Evolutionary conservation across 2,113 vertebrate species (phyloP).

Genomic region (Verasper variegatus): DNA sequence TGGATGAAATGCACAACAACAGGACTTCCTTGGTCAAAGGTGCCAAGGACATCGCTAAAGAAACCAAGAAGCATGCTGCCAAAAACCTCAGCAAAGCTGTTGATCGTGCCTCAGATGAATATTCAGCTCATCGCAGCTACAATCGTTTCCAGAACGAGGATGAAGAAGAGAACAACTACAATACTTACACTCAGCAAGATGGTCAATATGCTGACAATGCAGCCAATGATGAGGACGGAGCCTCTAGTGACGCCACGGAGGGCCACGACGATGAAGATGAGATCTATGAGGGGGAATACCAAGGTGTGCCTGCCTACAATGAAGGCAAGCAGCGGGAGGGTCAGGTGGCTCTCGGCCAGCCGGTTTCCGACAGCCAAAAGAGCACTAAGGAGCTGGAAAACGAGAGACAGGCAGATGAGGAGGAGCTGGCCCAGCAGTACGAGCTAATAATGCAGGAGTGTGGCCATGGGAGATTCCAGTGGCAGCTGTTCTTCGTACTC

Average conservation of each 20-base stretch:
- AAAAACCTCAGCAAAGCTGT: slow-evolving; percentile 89
- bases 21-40: slow-evolving; percentile 93
- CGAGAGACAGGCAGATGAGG: slow-evolving; percentile 91
- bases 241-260: slow-evolving; percentile 95
- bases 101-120: slow-evolving; percentile 91
- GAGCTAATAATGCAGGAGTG: slow-evolving; percentile 98
- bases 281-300: slow-evolving; percentile 97
- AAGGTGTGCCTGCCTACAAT: slow-evolving; percentile 88
- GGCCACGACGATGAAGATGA: slow-evolving; percentile 98
- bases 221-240: slow-evolving; percentile 90
- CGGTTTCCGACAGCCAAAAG: slow-evolving; percentile 83
- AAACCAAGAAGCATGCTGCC: slow-evolving; percentile 91
- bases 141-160: slow-evolving; percentile 90
- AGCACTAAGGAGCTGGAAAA: slow-evolving; percentile 88
- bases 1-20: slow-evolving; percentile 91
- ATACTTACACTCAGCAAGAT: slow-evolving; percentile 79
- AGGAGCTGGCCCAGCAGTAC: slow-evolving; percentile 96
- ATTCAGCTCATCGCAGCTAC: slow-evolving; percentile 88
- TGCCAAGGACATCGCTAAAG: slow-evolving; percentile 95
- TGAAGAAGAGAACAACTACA: slow-evolving; percentile 82
- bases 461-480: slow-evolving; percentile 96
- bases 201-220: slow-evolving; percentile 59
- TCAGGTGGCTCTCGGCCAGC: slow-evolving; percentile 82
- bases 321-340: slow-evolving; percentile 81
- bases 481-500: slow-evolving; percentile 96